A percentile compares a stretch with the other conserved stretches of the same genome.
These are phyloP conservation scores for Pollimyrus isidori DNA, from an alignment of 2,113 vertebrate species.

Conservation along the genomic window DNA sequence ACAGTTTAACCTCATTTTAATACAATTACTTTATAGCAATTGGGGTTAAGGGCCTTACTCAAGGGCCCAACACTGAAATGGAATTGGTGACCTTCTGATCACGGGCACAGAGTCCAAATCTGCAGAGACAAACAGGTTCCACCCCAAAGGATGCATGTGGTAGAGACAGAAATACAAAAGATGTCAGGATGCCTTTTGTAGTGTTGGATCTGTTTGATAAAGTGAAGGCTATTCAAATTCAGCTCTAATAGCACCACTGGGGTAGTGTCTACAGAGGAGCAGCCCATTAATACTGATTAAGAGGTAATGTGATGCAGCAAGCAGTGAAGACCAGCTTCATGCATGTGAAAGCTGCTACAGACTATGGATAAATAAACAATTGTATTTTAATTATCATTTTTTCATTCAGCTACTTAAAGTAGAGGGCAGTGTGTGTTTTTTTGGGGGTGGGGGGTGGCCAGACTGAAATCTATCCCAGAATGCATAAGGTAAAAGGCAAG, in stretches of 20 bases:
- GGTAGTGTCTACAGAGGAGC: not conserved
- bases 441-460: not conserved
- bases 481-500: not conserved
- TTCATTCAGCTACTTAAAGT: not conserved
- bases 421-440: not conserved
- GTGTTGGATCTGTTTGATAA: not conserved
- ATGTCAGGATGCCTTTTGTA: not conserved
- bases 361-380: not conserved
- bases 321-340: not conserved
- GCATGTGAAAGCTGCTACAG: not conserved
- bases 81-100: not conserved
- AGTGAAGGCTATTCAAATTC: not conserved
- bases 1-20: not conserved
- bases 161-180: not conserved
- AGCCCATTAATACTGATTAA: conserved; percentile 7
- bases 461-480: not conserved
- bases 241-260: not conserved
- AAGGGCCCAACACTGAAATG: not conserved
- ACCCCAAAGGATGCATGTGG: not conserved
- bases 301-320: not conserved
- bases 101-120: not conserved
- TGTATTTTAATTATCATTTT: not conserved
- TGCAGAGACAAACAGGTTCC: not conserved
- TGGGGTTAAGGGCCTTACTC: not conserved
- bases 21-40: not conserved